phyloP scores from a whole-genome alignment of 2,888 invertebrate genomes.

The Drosophila recens region DNA sequence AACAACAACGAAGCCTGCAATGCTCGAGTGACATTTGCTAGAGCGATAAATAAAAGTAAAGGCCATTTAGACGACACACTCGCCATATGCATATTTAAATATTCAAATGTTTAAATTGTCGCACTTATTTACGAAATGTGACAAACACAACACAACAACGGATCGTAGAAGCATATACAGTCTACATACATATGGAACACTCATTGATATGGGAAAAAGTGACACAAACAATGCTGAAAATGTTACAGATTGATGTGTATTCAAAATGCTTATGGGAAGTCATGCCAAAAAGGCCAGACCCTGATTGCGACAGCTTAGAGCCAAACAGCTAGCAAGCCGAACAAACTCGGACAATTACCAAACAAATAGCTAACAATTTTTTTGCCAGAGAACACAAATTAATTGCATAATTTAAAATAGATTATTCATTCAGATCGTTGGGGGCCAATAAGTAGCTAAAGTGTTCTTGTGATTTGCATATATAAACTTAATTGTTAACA shows the following conservation, averaged over 20 bases:
- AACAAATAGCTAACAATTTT: slow-evolving; percentile 57
- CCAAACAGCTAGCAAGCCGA: slow-evolving; percentile 10
- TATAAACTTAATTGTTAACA: slow-evolving; percentile 7
- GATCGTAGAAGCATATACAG: not conserved
- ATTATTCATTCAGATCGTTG: slow-evolving; percentile 28
- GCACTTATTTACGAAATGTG: slow-evolving; percentile 47
- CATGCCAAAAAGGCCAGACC: slow-evolving; percentile 7
- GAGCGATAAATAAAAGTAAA: slow-evolving; percentile 73
- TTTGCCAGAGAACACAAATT: slow-evolving; percentile 46
- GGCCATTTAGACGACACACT: slow-evolving; percentile 63
- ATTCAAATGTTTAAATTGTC: slow-evolving; percentile 67
- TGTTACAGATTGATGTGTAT: not conserved
- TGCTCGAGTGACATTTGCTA: slow-evolving; percentile 70
- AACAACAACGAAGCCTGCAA: slow-evolving; percentile 37
- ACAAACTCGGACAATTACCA: slow-evolving; percentile 34
- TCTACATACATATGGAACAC: not conserved
- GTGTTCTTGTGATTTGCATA: not conserved
- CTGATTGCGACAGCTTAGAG: not conserved
- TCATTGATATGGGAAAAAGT: slow-evolving; percentile 25
- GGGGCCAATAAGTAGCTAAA: slow-evolving; percentile 1
- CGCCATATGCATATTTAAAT: slow-evolving; percentile 66
- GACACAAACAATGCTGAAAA: slow-evolving; percentile 26
- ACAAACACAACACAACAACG: slow-evolving; percentile 8
- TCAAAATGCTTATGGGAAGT: not conserved
- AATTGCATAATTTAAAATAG: slow-evolving; percentile 67